Percentiles rank a stretch among this genome's conserved stretches.
Evolutionary conservation across 1,140 invertebrate genomes (phyloP).

Genomic region (Pristionchus pacificus): DNA sequence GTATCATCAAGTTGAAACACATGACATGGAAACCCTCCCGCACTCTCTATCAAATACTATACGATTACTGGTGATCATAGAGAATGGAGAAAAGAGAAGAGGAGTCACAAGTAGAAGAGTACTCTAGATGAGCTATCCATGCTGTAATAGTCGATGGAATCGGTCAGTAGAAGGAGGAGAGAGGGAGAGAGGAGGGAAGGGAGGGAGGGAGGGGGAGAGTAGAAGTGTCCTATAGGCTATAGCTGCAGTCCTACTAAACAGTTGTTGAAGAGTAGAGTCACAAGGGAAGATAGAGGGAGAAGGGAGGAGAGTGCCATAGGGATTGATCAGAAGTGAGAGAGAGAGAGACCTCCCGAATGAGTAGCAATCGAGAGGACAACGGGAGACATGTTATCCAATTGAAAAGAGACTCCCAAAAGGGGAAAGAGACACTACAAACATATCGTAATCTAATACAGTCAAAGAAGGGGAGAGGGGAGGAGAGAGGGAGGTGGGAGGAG

Average conservation of each 20-base stretch:
- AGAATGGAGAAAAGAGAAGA: too few species aligned
- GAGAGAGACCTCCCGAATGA: neutral
- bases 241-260: neutral
- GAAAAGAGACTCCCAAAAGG: neutral
- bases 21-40: too few species aligned
- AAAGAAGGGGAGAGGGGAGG: neutral
- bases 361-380: neutral
- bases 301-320: neutral
- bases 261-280: neutral
- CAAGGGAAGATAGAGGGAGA: neutral
- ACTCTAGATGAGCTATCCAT: too few species aligned
- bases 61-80: too few species aligned
- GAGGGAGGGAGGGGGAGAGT: neutral
- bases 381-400: neutral
- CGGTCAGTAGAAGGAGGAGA: constrained; percentile 1
- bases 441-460: constrained; percentile 73
- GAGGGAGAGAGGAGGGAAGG: neutral
- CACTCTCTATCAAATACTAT: too few species aligned
- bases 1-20: too few species aligned
- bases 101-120: too few species aligned
- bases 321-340: neutral
- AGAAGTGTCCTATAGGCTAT: neutral
- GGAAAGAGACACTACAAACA: constrained; percentile 54
- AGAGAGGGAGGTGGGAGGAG: too few species aligned
- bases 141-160: too few species aligned